Evolutionary conservation across 2,797 vertebrate genomes (phyloP).

Genomic region (Epinephelus malabaricus): DNA sequence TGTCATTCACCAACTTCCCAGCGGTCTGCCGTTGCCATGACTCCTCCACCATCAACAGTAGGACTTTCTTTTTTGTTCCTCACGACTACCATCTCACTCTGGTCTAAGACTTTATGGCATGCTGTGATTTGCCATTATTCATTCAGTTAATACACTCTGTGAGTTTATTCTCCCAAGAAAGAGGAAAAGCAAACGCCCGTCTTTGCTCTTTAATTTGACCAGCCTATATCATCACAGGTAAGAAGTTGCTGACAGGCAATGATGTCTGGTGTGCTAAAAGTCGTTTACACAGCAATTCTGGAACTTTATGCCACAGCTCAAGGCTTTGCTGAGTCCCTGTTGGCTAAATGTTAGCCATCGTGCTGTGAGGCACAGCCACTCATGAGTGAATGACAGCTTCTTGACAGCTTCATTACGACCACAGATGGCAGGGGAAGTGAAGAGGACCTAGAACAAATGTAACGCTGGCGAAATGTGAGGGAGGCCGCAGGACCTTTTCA

Average conservation of each 20-base stretch:
- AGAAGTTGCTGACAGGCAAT: background rate
- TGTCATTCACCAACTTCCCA: conserved; percentile 68
- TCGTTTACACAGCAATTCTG: conserved; percentile 33
- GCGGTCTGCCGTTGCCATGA: conserved; percentile 71
- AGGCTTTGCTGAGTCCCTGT: conserved; percentile 51
- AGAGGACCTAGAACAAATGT: conserved; percentile 78
- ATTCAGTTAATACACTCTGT: conserved; percentile 41
- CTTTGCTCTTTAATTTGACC: conserved; percentile 19
- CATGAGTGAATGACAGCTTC: conserved; percentile 81
- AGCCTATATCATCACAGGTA: conserved; percentile 39
- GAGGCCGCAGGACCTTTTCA: conserved; percentile 79
- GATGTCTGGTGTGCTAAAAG: conserved; percentile 27
- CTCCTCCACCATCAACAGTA: conserved; percentile 55
- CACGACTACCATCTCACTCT: conserved; percentile 28
- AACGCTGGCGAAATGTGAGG: conserved; percentile 69
- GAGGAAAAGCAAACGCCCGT: background rate
- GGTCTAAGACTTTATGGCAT: conserved; percentile 40
- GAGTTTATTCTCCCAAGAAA: conserved; percentile 17
- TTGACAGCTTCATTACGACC: conserved; percentile 83
- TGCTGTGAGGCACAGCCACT: conserved; percentile 67
- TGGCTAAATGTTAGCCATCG: conserved; percentile 59
- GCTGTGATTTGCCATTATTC: conserved; percentile 65
- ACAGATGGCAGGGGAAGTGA: conserved; percentile 79
- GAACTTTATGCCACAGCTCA: conserved; percentile 50
- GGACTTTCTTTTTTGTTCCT: conserved; percentile 65